Evolutionary conservation across 2,113 vertebrate genomes (phyloP).

Genomic region (Copsychus sechellarum): DNA sequence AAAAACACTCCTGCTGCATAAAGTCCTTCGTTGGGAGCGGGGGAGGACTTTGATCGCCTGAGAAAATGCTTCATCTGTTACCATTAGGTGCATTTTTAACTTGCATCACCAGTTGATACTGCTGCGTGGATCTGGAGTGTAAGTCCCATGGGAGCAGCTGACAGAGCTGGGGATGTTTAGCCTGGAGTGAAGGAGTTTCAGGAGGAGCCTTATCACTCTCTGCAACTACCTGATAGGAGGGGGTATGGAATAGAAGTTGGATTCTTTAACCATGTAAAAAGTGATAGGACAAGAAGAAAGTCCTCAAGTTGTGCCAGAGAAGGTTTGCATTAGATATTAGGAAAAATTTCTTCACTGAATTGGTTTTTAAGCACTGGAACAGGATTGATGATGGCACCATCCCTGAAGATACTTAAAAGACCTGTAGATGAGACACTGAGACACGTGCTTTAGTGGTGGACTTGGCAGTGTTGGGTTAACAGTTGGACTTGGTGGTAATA

Average conservation of each 20-base stretch:
- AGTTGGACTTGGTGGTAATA: rapidly evolving
- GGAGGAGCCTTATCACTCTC: too few relatives aligned
- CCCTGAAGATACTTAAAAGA: not conserved
- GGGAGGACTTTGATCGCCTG: not conserved
- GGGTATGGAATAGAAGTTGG: not conserved
- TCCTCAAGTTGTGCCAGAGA: not conserved
- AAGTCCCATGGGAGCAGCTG: not conserved
- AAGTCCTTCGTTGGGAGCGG: rapidly evolving
- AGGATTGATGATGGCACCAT: not conserved
- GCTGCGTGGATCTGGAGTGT: not conserved
- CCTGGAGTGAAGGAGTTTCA: not conserved
- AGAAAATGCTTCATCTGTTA: not conserved
- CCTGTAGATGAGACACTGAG: not conserved
- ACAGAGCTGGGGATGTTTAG: not conserved
- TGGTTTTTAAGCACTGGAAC: not conserved
- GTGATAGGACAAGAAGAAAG: not conserved
- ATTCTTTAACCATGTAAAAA: not conserved
- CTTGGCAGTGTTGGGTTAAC: not conserved
- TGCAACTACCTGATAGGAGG: not conserved
- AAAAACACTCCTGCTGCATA: rapidly evolving
- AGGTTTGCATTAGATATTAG: not conserved
- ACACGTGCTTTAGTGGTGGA: rapidly evolving
- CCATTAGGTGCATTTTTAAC: rapidly evolving
- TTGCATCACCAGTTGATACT: rapidly evolving
- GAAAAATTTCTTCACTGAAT: not conserved